Percentiles rank a stretch among this genome's conserved stretches.
Evolutionary conservation across 30 jellyfish, hydroid and myxozoan species (phyloP).

Genomic region (Nemopilema nomurai): DNA sequence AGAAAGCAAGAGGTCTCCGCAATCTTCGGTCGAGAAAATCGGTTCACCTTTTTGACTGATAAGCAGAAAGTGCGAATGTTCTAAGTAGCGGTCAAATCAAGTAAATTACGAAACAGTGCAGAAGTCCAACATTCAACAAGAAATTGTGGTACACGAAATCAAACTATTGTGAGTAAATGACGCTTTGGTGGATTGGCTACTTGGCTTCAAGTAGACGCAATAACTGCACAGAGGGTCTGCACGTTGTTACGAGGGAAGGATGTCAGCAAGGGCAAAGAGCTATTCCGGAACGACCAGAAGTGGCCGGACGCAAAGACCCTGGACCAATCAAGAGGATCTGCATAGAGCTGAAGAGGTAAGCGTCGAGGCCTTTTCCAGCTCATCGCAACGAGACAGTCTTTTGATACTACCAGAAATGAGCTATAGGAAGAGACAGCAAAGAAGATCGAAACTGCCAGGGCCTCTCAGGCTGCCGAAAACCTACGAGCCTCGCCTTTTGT

Average conservation of each 20-base stretch:
- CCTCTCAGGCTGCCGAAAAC: slow-evolving; percentile 45
- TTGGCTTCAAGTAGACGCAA: too few species aligned
- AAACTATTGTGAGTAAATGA: not conserved
- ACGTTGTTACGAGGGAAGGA: too few species aligned
- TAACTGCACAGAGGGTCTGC: too few species aligned
- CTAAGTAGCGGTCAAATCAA: not conserved
- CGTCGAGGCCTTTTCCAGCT: not conserved
- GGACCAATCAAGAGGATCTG: too few species aligned
- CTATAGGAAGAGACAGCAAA: not conserved
- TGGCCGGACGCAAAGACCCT: too few species aligned
- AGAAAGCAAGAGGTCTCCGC: not conserved
- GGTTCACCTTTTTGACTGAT: not conserved
- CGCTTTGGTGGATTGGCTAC: not conserved
- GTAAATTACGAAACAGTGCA: not conserved
- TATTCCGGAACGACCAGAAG: too few species aligned
- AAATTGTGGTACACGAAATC: not conserved
- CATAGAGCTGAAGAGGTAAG: not conserved
- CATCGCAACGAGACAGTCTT: not conserved
- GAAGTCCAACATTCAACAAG: not conserved
- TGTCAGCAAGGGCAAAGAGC: too few species aligned
- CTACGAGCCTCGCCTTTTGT: slow-evolving; percentile 40
- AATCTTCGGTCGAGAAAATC: not conserved
- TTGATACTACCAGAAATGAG: slow-evolving; percentile 14
- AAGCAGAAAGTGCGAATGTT: not conserved
- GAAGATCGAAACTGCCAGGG: slow-evolving; percentile 50